phyloP scores from a whole-genome alignment of 2,888 invertebrate species.

The Onchidella celtica region DNA sequence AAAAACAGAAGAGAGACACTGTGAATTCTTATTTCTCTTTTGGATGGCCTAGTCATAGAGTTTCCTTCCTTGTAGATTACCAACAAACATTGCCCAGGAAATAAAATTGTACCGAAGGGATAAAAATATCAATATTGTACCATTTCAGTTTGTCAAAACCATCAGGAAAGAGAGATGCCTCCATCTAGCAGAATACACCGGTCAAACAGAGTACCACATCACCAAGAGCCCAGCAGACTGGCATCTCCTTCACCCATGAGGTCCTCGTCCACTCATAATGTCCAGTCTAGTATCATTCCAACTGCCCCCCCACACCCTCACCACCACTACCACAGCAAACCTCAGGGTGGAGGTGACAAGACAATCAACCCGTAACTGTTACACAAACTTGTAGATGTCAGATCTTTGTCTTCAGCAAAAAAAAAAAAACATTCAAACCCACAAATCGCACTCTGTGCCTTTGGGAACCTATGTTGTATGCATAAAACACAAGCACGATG shows the following conservation, averaged over 20 bases:
- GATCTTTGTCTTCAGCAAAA: no score
- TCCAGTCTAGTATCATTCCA: constrained; percentile 36
- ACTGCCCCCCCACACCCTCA: neutral
- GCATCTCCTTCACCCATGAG: neutral
- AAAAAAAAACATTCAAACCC: no score
- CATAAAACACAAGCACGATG: no score
- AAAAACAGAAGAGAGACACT: no score
- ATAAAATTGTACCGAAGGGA: no score
- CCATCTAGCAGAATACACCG: constrained; percentile 15
- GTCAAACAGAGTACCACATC: constrained; percentile 2
- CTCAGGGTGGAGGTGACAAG: neutral
- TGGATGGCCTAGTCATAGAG: no score
- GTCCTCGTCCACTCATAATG: neutral
- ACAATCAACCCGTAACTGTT: neutral
- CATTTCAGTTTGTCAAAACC: constrained; percentile 1
- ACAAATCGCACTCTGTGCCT: no score
- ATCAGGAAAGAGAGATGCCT: neutral
- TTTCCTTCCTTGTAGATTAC: no score
- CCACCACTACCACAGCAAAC: neutral
- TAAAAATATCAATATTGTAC: neutral
- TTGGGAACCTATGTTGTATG: no score
- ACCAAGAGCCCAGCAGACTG: constrained; percentile 13
- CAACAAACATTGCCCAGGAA: no score
- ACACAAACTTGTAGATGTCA: no score
- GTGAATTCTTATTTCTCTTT: no score